These are phyloP conservation scores for Scolopax rusticola DNA, from an alignment of 2,797 vertebrate species.

Conservation along the genomic window DNA sequence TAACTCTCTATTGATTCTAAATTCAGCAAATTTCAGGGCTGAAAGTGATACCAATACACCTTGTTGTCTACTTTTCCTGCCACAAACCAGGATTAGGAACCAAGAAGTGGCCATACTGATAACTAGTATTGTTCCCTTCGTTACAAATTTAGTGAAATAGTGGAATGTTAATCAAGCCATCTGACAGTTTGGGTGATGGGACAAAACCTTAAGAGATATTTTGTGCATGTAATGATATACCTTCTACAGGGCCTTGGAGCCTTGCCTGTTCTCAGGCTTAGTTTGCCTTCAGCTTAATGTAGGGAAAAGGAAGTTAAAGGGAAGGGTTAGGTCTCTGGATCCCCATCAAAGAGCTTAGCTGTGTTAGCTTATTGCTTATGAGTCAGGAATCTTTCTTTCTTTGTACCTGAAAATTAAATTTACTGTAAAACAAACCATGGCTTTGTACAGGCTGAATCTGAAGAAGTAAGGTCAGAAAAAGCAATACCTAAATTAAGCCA, in stretches of 20 bases:
- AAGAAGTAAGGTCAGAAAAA: background rate
- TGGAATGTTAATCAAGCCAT: conserved; percentile 17
- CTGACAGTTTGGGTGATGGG: background rate
- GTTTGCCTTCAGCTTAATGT: background rate
- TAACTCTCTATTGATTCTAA: background rate
- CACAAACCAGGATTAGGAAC: background rate
- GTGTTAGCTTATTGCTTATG: background rate
- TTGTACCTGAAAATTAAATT: background rate
- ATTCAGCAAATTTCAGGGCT: background rate
- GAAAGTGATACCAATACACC: background rate
- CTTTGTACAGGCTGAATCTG: background rate
- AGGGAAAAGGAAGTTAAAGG: background rate
- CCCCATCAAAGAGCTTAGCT: background rate
- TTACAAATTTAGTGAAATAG: conserved; percentile 3
- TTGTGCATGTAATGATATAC: background rate
- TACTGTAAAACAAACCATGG: background rate
- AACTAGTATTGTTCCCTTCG: background rate
- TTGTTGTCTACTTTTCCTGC: background rate
- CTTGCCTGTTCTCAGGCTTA: background rate
- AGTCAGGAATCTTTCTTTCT: background rate
- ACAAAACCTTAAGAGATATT: background rate
- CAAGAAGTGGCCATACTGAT: background rate
- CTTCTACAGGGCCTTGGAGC: background rate
- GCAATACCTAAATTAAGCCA: background rate
- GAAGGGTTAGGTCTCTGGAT: background rate